Evolutionary conservation across 2,113 vertebrate genomes (phyloP).

Genomic region (Azemiops feae): DNA sequence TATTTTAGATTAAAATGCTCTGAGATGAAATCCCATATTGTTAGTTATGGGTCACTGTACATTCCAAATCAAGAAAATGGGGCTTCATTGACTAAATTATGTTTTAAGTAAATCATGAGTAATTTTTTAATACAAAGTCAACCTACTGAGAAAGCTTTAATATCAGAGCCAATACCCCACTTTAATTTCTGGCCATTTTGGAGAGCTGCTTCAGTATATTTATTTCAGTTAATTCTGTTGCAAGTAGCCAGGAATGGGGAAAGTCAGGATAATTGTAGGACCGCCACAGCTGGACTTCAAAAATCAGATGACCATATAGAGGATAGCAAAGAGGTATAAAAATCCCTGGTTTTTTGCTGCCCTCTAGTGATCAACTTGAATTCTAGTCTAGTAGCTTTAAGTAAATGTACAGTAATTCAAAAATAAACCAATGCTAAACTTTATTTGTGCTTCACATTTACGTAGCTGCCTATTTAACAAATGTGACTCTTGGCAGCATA

Average conservation of each 20-base stretch:
- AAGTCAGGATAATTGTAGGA: background rate
- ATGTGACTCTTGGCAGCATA: background rate
- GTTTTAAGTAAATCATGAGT: background rate
- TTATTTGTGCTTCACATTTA: background rate
- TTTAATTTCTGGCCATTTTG: background rate
- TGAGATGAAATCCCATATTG: too few relatives aligned
- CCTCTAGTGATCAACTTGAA: too few relatives aligned
- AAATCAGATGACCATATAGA: background rate
- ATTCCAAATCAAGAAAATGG: too few relatives aligned
- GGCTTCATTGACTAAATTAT: too few relatives aligned
- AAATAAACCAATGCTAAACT: background rate
- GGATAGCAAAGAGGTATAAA: background rate
- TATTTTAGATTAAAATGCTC: too few relatives aligned
- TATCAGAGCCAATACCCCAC: background rate
- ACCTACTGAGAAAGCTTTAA: background rate
- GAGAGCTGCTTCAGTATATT: background rate
- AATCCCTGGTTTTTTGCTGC: background rate
- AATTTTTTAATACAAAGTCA: background rate
- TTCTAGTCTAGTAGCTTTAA: background rate
- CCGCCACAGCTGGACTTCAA: background rate
- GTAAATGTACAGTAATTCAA: background rate
- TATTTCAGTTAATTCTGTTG: background rate
- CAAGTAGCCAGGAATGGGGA: background rate
- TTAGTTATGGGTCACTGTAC: too few relatives aligned
- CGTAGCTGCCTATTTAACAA: background rate